Conservation (phyloP, 2,113 vertebrate genomes). For the Platysteira castanea region DNA sequence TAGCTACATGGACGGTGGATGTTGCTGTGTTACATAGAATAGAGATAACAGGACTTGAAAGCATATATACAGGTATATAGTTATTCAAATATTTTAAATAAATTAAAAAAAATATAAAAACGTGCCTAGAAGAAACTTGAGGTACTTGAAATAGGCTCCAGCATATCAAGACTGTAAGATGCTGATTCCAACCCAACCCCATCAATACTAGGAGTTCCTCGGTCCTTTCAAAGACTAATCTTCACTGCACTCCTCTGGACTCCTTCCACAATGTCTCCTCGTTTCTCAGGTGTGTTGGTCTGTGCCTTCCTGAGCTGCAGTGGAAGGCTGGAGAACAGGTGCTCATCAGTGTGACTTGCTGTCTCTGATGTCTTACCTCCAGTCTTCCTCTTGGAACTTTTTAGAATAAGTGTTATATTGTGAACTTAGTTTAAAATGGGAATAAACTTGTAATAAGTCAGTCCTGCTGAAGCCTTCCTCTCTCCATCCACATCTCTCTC, state of each 20-base stretch:
- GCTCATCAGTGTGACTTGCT: background rate
- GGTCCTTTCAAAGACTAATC: background rate
- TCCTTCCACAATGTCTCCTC: background rate
- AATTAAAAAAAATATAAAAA: background rate
- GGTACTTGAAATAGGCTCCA: background rate
- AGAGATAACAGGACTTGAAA: background rate
- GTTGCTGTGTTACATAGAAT: background rate
- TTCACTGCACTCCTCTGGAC: background rate
- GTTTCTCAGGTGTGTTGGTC: background rate
- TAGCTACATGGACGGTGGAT: background rate
- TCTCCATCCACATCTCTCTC: background rate
- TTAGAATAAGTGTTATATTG: background rate
- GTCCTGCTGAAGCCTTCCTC: background rate
- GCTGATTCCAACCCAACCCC: background rate
- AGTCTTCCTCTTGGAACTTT: background rate
- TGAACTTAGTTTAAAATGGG: background rate
- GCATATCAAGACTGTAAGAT: background rate
- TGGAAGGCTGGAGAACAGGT: background rate
- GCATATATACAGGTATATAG: background rate
- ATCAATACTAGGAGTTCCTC: background rate
- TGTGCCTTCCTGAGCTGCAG: background rate
- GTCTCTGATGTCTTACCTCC: background rate
- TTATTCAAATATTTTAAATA: background rate
- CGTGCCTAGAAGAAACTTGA: background rate
- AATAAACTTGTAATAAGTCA: background rate